phyloP scores from a whole-genome alignment of 2,113 vertebrate genomes.

The Quiscalus mexicanus region DNA sequence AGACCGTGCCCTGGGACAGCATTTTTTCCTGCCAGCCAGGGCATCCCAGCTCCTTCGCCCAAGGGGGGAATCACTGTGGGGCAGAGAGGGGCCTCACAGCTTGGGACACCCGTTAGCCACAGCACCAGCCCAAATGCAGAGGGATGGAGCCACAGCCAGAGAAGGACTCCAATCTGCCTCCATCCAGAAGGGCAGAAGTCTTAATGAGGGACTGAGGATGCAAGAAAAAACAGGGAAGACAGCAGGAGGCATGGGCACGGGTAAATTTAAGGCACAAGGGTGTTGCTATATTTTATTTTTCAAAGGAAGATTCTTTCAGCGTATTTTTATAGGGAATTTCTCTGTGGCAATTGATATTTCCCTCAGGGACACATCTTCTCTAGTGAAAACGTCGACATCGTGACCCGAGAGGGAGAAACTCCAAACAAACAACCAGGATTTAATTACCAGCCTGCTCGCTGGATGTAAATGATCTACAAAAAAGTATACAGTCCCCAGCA shows the following conservation, averaged over 20 bases:
- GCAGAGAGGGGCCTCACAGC: background rate
- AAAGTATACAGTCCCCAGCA: constrained; percentile 63
- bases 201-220: background rate
- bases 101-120: background rate
- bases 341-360: constrained; percentile 48
- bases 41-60: background rate
- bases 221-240: background rate
- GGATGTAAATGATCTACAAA: constrained; percentile 70
- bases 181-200: background rate
- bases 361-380: constrained; percentile 72
- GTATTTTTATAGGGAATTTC: constrained; percentile 53
- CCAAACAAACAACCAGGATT: constrained; percentile 70
- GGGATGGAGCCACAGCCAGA: background rate
- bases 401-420: constrained; percentile 68
- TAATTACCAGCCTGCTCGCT: constrained; percentile 68
- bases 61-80: fast-evolving
- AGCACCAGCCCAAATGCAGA: background rate
- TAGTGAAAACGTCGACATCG: constrained; percentile 71
- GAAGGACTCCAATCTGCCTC: background rate
- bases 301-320: constrained; percentile 41
- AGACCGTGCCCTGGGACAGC: background rate
- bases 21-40: background rate
- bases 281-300: constrained; percentile 34
- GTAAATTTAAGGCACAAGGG: background rate
- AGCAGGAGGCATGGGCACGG: background rate